Percentiles rank a stretch among this genome's conserved stretches.
Conservation (phyloP, 2,797 vertebrate species). For the Coccyzus lansbergi region DNA sequence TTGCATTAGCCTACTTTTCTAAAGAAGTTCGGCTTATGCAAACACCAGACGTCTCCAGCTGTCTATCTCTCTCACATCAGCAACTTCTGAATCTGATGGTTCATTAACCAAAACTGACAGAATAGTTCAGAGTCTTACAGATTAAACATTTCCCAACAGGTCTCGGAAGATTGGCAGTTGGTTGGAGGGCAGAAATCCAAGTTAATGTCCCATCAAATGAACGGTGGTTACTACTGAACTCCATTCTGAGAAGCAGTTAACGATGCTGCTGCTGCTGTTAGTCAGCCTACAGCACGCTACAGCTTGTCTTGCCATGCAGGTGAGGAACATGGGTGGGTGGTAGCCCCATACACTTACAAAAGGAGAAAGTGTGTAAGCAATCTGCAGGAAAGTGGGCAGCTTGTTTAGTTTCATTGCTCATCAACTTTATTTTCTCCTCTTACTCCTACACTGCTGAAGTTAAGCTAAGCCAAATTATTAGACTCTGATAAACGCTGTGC, state of each 20-base stretch:
- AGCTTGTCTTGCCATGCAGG: neutral
- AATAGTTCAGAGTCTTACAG: neutral
- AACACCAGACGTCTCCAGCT: neutral
- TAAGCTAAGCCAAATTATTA: neutral
- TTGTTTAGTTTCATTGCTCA: neutral
- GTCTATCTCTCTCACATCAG: neutral
- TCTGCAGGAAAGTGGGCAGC: neutral
- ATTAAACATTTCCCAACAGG: neutral
- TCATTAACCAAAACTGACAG: slow-evolving; percentile 13
- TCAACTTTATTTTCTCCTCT: neutral
- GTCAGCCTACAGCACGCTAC: accelerated
- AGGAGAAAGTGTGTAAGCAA: accelerated
- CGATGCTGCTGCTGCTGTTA: neutral
- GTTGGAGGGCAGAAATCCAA: neutral
- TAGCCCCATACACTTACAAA: neutral
- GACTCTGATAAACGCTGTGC: neutral
- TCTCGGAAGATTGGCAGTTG: neutral
- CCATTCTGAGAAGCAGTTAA: accelerated
- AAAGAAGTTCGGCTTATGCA: neutral
- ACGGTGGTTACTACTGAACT: neutral
- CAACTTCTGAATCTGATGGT: neutral
- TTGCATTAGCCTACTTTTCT: neutral
- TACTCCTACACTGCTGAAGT: neutral
- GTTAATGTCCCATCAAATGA: neutral
- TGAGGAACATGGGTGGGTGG: accelerated